Base-by-base conservation (phyloP, 2,888 invertebrate genomes). In the Sinodicranocentrus sp. region DNA sequence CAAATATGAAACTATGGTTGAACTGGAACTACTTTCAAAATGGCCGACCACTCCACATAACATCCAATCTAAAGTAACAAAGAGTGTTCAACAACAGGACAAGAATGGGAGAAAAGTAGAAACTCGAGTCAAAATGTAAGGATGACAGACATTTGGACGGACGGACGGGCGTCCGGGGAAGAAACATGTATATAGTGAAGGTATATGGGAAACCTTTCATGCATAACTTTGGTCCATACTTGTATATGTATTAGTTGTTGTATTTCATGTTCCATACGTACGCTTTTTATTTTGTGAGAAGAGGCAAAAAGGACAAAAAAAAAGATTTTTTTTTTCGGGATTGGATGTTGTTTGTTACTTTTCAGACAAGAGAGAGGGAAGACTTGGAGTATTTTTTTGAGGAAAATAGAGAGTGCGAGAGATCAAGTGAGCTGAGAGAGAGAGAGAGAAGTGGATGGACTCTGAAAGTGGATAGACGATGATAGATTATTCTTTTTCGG, bases 401-500 rank as follows among this genome's bases (percentile, higher is more conserved):
- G 43, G 33, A 54, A 68, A 57, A 65, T 43, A 17, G 28, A 19
- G 68, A 68, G 68, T 10, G 28, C 25, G 59, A 63, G 70, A 44
- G 75, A 82, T 78, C 78, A 70, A 78, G 39, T 23, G 39, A 61
- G 61, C 65, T 48, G 43, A 43, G 8, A 26, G 76, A 77, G 73
- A 39, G 75, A 63, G 48, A 61, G 39, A 67, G 59, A 75, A 82
- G 82, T 82, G 71, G 78, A 78, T 78, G 78, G 82, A 67, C 71
- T 70, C 71, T 83, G 23, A 57, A 71, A 83, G 77, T 83, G 67
- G 79, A 84, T 73, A 88, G 88, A 88, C 86, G 86, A 88, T 88
- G 88, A 88, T 88, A 84, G 86, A 88, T 88, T 88, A 84, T 88
- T 87, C 82, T 86, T 57, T 77, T 76, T 76, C 70, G 71, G 77